Evolutionary conservation across 2,888 invertebrate species (phyloP).

Genomic region (Mythimna loreyi): DNA sequence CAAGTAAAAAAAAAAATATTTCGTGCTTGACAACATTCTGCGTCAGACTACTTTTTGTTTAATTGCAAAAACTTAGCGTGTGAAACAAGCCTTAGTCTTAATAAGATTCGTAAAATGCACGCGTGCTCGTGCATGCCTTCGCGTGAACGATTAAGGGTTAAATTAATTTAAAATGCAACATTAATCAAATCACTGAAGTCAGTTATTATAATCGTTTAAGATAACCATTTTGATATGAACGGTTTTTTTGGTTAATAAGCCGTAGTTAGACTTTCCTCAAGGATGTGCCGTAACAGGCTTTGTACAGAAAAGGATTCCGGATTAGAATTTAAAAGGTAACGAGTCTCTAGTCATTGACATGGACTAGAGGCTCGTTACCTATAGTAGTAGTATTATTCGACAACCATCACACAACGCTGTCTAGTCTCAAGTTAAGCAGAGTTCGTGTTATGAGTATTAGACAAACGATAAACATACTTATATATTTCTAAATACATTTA

Average conservation of each 20-base stretch:
- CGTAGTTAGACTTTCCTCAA: too few relatives aligned
- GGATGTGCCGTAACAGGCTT: too few relatives aligned
- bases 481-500: too few relatives aligned
- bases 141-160: slow-evolving; percentile 47
- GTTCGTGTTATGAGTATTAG: too few relatives aligned
- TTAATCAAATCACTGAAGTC: slow-evolving; percentile 36
- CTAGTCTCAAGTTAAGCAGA: too few relatives aligned
- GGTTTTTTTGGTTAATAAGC: background rate
- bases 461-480: too few relatives aligned
- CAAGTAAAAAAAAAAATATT: background rate
- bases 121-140: slow-evolving; percentile 47
- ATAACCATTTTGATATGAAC: background rate
- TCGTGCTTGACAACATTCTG: slow-evolving; percentile 17
- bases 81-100: slow-evolving; percentile 41
- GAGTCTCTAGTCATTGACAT: too few relatives aligned
- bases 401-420: too few relatives aligned
- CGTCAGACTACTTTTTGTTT: background rate
- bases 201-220: slow-evolving; percentile 1
- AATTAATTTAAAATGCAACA: slow-evolving; percentile 57
- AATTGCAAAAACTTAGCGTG: slow-evolving; percentile 44
- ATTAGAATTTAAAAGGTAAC: too few relatives aligned
- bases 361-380: too few relatives aligned
- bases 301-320: too few relatives aligned
- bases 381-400: too few relatives aligned
- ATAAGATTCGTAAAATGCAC: slow-evolving; percentile 50